Evolutionary conservation across 1,140 invertebrate species (phyloP).

Genomic region (Pogonognathellus flavescens): DNA sequence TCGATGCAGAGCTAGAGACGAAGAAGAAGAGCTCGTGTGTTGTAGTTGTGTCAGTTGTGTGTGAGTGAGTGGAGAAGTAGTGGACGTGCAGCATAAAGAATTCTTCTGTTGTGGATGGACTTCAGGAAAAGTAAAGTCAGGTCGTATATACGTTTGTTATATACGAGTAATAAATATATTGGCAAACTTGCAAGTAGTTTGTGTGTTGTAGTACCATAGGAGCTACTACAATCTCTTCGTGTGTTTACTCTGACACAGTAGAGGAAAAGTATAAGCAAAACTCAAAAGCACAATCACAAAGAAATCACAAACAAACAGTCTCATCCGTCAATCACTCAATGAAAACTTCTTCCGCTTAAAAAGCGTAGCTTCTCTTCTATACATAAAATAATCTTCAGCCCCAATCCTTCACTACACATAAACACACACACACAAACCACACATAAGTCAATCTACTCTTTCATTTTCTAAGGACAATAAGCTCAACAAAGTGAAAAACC

Average conservation of each 20-base stretch:
- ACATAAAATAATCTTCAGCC: no score
- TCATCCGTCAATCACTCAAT: conserved; percentile 28
- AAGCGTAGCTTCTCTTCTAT: neutral
- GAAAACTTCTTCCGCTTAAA: neutral
- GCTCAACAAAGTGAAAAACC: neutral
- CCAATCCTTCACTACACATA: no score
- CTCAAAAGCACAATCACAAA: neutral
- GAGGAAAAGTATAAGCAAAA: neutral
- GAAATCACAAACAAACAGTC: neutral
- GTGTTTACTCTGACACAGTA: neutral
- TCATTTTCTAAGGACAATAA: neutral
- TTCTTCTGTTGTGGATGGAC: neutral
- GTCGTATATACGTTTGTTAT: neutral
- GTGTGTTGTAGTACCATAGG: no score
- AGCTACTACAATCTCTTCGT: neutral
- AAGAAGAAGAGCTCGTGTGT: neutral
- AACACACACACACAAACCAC: no score
- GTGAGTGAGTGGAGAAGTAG: conserved; percentile 5
- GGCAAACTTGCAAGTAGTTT: neutral
- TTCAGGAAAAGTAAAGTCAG: neutral
- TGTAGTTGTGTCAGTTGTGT: neutral
- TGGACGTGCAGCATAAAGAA: neutral
- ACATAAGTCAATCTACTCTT: neutral
- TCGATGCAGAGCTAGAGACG: neutral
- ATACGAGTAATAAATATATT: neutral